phyloP scores from a whole-genome alignment of 2,797 vertebrate genomes.

The Cossypha polioptera region DNA sequence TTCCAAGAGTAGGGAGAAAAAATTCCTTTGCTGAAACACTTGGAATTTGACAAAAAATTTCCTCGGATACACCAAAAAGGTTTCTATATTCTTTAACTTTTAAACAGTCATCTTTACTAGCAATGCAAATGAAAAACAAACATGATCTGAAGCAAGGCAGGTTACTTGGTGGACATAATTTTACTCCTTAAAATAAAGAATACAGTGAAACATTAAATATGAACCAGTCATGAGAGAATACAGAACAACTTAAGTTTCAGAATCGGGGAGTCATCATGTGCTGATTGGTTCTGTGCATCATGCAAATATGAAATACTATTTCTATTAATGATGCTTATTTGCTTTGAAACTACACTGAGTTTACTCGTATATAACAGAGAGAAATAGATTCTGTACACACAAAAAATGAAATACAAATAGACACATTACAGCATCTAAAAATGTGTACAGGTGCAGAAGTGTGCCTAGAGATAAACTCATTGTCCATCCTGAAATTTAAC shows the following conservation, averaged over 20 bases:
- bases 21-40: neutral
- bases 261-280: neutral
- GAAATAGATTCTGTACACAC: neutral
- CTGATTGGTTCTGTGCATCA: neutral
- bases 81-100: neutral
- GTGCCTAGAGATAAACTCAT: neutral
- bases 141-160: neutral
- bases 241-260: neutral
- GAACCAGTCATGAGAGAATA: neutral
- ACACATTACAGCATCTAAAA: neutral
- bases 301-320: neutral
- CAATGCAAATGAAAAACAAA: neutral
- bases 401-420: neutral
- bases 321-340: neutral
- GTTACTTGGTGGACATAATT: neutral
- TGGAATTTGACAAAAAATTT: neutral
- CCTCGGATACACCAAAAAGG: neutral
- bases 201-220: neutral
- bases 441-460: neutral
- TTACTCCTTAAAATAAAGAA: neutral
- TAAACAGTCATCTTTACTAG: neutral
- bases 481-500: neutral
- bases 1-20: neutral
- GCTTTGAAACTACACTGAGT: neutral
- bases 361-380: neutral